Evolutionary conservation across 2,797 vertebrate species (phyloP).

Genomic region (Glyptemys insculpta): DNA sequence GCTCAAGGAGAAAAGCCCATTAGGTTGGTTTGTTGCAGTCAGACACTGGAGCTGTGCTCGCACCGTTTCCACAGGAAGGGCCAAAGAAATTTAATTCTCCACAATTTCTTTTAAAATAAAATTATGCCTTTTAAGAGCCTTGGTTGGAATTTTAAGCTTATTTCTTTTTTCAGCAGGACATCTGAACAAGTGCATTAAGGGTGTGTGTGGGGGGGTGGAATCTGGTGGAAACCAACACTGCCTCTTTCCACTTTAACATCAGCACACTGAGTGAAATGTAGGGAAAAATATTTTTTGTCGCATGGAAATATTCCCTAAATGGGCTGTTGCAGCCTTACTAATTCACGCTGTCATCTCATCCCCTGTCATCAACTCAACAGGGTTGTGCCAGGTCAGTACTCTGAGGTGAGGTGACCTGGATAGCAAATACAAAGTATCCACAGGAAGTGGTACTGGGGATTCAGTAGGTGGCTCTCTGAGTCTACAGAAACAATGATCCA

Average conservation of each 20-base stretch:
- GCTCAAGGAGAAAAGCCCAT: background rate
- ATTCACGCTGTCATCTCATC: background rate
- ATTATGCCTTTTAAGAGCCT: background rate
- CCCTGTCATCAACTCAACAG: background rate
- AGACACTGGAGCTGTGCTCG: background rate
- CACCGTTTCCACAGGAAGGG: background rate
- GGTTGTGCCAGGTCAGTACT: background rate
- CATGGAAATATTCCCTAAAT: background rate
- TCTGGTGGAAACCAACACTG: background rate
- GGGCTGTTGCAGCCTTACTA: background rate
- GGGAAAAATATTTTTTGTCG: background rate
- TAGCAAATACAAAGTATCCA: background rate
- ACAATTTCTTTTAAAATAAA: background rate
- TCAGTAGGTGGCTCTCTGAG: background rate
- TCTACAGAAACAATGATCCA: background rate
- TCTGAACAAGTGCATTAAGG: background rate
- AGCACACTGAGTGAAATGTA: background rate
- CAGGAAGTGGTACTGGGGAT: background rate
- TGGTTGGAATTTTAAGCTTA: background rate
- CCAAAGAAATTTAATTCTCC: background rate
- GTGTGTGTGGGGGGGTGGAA: background rate
- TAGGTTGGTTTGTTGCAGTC: background rate
- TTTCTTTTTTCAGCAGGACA: background rate
- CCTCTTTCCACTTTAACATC: background rate
- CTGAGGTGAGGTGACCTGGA: background rate